Base-by-base conservation (phyloP, 2,888 invertebrate genomes). In the Trissoscelio sp. region DNA sequence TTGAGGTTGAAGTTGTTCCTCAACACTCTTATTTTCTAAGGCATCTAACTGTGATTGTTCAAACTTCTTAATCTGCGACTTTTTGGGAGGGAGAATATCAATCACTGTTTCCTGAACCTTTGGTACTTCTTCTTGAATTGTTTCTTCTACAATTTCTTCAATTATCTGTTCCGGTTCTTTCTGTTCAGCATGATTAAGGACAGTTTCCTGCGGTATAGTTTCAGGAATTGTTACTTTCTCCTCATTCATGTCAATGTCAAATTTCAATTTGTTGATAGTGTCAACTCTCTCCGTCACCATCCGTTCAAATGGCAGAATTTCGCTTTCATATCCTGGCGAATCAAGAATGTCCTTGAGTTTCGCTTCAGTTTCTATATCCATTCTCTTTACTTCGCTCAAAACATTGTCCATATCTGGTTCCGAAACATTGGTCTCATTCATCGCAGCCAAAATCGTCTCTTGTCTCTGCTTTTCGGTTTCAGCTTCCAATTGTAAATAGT, bases 21-120 rank as follows among this genome's bases (percentile, higher is more conserved):
- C 67, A 51, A 82, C n/a, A 6, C 0, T 12, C 74, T 70, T 74
- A 11, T 51, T 83, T 11, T 87, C 88, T 55, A 87, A 84, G 62
- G 86, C 83, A 83, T 90, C 89, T 46, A 88, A 84, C 79, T 89
- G 88, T 0, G 90, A 88, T 9, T 88, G 79, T 60, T 91, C 91
- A 73, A 91, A 91, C 60, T 91, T 91, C 67, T 91, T 91, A n/a
- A 91, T 91, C 62, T 91, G 91, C 1, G 88, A 90, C 24, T 91
- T 91, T 51, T 91, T 91, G 7, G 90, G 90, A 2, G 90, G 90
- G 4, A 91, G 62, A 69, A 87, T 87, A 6, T 90, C 88, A 16
- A 86, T 73, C 3, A 37, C n/a, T 39, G 46, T n/a, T 34, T 74
- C 70, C 22, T 66, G 48, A 1, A 6, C 16, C 53, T 77, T 77